Percentiles rank a stretch among this genome's conserved stretches.
These are phyloP conservation scores for Varecia variegata DNA, from an alignment of 2,797 vertebrate genomes.

Conservation along the genomic window DNA sequence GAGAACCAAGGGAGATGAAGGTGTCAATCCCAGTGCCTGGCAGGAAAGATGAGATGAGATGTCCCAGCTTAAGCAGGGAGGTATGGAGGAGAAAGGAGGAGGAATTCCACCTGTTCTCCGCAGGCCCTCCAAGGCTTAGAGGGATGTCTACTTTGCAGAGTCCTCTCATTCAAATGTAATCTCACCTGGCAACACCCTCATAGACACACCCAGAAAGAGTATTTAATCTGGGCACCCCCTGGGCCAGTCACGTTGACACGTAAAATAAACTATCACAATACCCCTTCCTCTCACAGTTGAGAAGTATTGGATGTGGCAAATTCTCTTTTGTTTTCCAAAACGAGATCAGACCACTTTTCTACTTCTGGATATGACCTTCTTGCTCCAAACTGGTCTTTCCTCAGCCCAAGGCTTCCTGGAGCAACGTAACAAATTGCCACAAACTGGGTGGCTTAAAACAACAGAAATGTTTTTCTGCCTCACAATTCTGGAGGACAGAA, in stretches of 20 bases:
- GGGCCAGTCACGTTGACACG: not conserved
- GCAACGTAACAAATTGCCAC: not conserved
- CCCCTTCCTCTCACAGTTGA: not conserved
- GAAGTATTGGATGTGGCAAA: not conserved
- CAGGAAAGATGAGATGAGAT: not conserved
- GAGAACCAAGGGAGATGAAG: not conserved
- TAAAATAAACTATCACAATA: not conserved
- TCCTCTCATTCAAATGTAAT: not conserved
- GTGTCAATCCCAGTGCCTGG: not conserved
- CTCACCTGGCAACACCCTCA: not conserved
- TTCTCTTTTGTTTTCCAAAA: not conserved
- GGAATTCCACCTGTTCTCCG: not conserved
- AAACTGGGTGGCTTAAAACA: not conserved
- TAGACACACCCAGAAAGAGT: not conserved
- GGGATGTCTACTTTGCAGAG: not conserved
- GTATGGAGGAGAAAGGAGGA: not conserved
- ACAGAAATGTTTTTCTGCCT: not conserved
- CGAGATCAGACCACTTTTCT: no score
- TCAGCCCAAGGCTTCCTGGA: not conserved
- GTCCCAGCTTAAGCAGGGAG: not conserved
- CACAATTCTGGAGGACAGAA: not conserved
- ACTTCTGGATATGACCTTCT: not conserved
- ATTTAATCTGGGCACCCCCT: not conserved
- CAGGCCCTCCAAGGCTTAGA: not conserved
- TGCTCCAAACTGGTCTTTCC: not conserved